phyloP scores from a whole-genome alignment of 2,888 invertebrate species.

The Ophion slaviceki region DNA sequence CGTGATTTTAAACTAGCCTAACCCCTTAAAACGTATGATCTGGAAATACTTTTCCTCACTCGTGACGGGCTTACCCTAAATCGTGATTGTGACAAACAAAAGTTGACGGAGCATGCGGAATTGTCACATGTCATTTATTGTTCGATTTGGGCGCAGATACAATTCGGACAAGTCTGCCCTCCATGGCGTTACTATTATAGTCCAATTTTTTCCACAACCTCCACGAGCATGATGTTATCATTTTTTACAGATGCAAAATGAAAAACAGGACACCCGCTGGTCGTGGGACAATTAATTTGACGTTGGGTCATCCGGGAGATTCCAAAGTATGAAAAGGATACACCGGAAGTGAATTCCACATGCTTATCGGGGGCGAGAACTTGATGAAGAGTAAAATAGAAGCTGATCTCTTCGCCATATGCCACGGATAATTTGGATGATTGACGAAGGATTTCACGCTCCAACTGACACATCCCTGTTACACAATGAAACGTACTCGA shows the following conservation, averaged over 20 bases:
- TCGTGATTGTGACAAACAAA: too few species aligned
- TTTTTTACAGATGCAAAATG: background rate
- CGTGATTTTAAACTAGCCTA: too few species aligned
- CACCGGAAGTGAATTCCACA: slow-evolving; percentile 40
- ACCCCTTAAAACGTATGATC: too few species aligned
- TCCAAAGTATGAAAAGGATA: slow-evolving; percentile 41
- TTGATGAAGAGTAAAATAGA: slow-evolving; percentile 50
- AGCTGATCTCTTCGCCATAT: slow-evolving; percentile 71
- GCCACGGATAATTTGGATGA: slow-evolving; percentile 76
- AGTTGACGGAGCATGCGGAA: too few species aligned
- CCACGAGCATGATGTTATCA: too few species aligned
- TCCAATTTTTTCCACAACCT: too few species aligned
- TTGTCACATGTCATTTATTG: too few species aligned
- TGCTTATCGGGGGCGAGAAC: slow-evolving; percentile 8
- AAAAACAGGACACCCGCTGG: background rate
- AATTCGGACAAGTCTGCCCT: too few species aligned
- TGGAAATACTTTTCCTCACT: too few species aligned
- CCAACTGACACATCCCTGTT: slow-evolving; percentile 78
- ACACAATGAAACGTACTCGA: slow-evolving; percentile 12
- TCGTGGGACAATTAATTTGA: slow-evolving; percentile 32
- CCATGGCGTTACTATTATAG: too few species aligned
- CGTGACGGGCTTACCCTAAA: too few species aligned
- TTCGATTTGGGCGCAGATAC: too few species aligned
- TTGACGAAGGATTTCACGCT: slow-evolving; percentile 79
- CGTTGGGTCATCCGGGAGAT: slow-evolving; percentile 15